Evolutionary conservation across 2,888 invertebrate species (phyloP).

Genomic region (Euphydryas editha): DNA sequence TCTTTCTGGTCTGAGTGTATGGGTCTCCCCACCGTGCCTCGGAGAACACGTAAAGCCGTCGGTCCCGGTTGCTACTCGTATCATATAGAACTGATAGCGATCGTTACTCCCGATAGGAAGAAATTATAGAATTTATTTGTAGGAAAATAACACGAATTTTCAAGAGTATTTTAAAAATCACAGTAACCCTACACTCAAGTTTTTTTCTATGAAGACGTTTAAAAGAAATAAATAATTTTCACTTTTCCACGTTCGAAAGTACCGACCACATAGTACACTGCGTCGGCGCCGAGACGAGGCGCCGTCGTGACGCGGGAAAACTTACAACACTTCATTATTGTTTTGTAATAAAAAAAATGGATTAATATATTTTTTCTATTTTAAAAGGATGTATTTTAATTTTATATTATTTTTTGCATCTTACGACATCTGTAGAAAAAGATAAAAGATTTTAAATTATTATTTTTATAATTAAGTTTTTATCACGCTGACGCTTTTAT

Average conservation of each 20-base stretch:
- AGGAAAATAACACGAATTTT: neutral
- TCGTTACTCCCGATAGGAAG: no score
- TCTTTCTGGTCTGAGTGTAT: no score
- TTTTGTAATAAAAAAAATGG: slow-evolving; percentile 2
- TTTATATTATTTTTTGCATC: no score
- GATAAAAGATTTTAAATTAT: no score
- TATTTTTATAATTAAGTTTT: no score
- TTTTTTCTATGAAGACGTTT: slow-evolving; percentile 15
- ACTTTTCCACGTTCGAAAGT: slow-evolving; percentile 39
- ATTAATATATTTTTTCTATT: neutral
- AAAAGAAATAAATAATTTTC: slow-evolving; percentile 41
- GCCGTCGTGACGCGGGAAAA: slow-evolving; percentile 64
- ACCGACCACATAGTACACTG: slow-evolving; percentile 25
- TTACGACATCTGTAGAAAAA: no score
- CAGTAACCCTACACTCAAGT: slow-evolving; percentile 22
- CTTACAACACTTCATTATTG: slow-evolving; percentile 36
- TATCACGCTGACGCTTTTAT: no score
- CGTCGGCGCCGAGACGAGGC: slow-evolving; percentile 52
- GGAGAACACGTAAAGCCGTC: no score
- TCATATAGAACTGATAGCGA: no score
- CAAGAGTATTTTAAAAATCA: slow-evolving; percentile 2
- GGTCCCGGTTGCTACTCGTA: no score
- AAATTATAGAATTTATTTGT: no score
- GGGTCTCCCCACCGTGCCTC: no score
- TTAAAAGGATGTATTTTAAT: neutral